Evolutionary conservation across 2,113 vertebrate species (phyloP), one percentile per base, ranked within the genome.

Genomic region (Orthonyx spaldingii): DNA sequence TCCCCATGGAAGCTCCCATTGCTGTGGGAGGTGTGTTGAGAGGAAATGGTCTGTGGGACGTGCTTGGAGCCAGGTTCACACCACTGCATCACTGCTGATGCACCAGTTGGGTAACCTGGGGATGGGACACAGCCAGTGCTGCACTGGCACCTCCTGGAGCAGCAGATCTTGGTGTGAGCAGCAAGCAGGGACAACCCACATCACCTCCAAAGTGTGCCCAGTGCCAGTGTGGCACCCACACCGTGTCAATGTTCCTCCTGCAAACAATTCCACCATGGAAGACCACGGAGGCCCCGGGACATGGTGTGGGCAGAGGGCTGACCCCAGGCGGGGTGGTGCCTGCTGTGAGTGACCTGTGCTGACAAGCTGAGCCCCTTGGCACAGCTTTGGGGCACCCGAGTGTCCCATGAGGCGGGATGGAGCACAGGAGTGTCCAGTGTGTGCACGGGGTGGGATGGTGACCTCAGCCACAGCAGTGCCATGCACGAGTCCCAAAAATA

Each of bases 31-130:
- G 11, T 35, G 37, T 2, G 0, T 30, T 66, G 69, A 63, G 52
- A 46, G 15, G 46, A 35, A 74, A 59, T 7, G 33, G 18, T 53
- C 55, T 2, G 6, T 15, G 33, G 30, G 15, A 16, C 0, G 0
- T 32, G 19, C 33, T 64, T 27, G 65, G 27, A 76, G 44, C 7
- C 11, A 44, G 39, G 61, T 19, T 76, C 44, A 47, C 9, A 30
- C 6, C 42, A 6, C 27, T n/a, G 33, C 9, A 30, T 5, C 42
- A 6, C 27, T n/a, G 33, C 46, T 93, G 80, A 12, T 42, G 77
- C 42, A n/a, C 9, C 26, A 57, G 23, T 2, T 27, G 21, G 16
- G 33, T 63, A 19, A 55, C 18, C 11, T 9, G 21, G 20, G 21
- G 4, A 6, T 37, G 35, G 49, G 27, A 74, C 44, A 71, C 22